These are phyloP conservation scores for Motacilla tschutschensis DNA, from an alignment of 2,113 vertebrate genomes.

Conservation along the genomic window DNA sequence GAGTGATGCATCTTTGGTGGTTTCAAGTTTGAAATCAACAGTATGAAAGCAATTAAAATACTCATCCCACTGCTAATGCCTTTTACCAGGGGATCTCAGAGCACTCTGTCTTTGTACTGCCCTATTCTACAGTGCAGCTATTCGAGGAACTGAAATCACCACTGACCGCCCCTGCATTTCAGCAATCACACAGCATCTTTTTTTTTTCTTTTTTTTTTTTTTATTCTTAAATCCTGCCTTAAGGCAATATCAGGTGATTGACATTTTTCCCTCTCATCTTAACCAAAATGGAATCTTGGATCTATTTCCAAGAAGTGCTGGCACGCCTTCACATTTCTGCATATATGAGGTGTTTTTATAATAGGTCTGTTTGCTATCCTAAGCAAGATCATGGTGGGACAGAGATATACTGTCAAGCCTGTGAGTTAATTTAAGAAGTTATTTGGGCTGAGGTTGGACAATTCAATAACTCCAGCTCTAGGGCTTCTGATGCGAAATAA, in stretches of 20 bases:
- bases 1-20: neutral
- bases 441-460: neutral
- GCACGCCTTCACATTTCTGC: neutral
- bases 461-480: neutral
- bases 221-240: conserved; percentile 13
- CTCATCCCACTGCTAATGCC: neutral
- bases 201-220: neutral
- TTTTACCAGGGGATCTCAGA: conserved; percentile 24
- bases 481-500: neutral
- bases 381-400: neutral
- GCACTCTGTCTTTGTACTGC: conserved; percentile 34
- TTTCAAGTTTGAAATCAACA: conserved; percentile 31
- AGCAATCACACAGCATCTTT: conserved; percentile 1
- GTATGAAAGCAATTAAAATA: conserved; percentile 42
- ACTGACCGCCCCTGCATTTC: neutral
- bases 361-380: conserved; percentile 9
- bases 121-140: conserved; percentile 1
- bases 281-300: conserved; percentile 34
- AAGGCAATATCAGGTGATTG: conserved; percentile 22
- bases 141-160: conserved; percentile 44
- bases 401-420: neutral
- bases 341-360: conserved; percentile 20
- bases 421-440: neutral
- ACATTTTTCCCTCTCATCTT: neutral
- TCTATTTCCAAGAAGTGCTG: neutral